phyloP scores from a whole-genome alignment of 2,113 vertebrate species.

The Aldabrachelys gigantea region DNA sequence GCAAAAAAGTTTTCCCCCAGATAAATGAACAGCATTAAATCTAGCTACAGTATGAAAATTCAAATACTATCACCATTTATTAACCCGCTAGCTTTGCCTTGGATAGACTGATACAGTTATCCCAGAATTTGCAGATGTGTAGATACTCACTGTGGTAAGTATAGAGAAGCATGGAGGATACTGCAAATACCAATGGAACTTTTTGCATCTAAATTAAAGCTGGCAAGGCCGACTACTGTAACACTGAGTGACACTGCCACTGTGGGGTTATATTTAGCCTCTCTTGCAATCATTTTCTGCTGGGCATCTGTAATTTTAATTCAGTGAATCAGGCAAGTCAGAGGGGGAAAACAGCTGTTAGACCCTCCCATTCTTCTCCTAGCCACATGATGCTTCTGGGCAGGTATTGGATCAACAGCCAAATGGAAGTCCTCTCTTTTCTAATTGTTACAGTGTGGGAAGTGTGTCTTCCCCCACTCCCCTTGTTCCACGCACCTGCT shows the following conservation, averaged over 20 bases:
- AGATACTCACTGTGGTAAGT: not conserved
- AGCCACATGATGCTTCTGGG: not conserved
- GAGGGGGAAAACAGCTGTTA: not conserved
- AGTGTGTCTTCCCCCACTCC: no score
- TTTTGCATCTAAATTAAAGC: not conserved
- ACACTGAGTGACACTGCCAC: not conserved
- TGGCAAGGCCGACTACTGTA: not conserved
- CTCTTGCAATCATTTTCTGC: not conserved
- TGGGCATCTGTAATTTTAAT: not conserved
- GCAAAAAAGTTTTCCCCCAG: not conserved
- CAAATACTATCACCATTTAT: not conserved
- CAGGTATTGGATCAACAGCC: not conserved
- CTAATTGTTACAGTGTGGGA: not conserved
- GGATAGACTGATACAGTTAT: not conserved
- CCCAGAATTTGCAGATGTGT: not conserved
- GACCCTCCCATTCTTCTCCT: not conserved
- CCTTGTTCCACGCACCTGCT: not conserved
- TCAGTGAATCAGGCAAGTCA: not conserved
- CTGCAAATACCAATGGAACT: not conserved
- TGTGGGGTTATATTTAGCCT: not conserved
- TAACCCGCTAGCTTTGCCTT: not conserved
- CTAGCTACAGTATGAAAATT: rapidly evolving
- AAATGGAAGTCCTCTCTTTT: not conserved
- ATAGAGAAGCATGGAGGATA: not conserved
- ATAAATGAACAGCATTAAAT: rapidly evolving